Evolutionary conservation across 2,797 vertebrate species (phyloP), one percentile per base, ranked within the genome.

Genomic region (Harpagifer antarcticus): DNA sequence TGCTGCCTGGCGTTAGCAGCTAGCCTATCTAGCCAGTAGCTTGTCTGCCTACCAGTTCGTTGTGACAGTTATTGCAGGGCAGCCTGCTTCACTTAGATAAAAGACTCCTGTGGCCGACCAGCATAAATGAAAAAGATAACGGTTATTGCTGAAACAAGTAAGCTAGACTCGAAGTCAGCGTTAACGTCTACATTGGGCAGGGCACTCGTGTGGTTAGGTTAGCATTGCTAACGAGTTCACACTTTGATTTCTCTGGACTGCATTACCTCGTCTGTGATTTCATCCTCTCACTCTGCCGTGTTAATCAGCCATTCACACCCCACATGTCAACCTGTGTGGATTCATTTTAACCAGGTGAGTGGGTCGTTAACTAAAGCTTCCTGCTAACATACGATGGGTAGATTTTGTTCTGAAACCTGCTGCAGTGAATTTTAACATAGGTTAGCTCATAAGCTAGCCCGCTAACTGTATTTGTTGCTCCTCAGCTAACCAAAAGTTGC

Each of bases 261-360:
- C 79, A 64, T 76, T 68, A 86, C 49, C 62, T 86, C 78, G 80
- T 74, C 91, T 85, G 84, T 85, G 88, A 90, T 93, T 94, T 68
- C 65, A 79, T 88, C 83, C 74, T 69, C 89, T 54, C 19, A 16
- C 48, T 44, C 72, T 10, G 68, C 42, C 64, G 78, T 64, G 84
- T 55, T 67, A 52, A 79, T 48, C 72, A 19, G 19, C 49, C 48
- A 33, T n/a, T 33, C 8, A 59, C 5, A 33, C 49, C 27, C 23
- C 42, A 17, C 58, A 42, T 13, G 58, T 59, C 72, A 40, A 23
- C 71, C 80, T 19, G 44, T 3, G 74, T 42, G 84, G 85, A 69
- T 55, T 76, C 58, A 33, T 56, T 65, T 67, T 20, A 47, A 73
- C 66, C 59, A 81, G 91, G 92, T 93, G 84, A 90, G 92, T 87